These are phyloP conservation scores for Scomber japonicus DNA, from an alignment of 2,113 vertebrate genomes.

Conservation along the genomic window DNA sequence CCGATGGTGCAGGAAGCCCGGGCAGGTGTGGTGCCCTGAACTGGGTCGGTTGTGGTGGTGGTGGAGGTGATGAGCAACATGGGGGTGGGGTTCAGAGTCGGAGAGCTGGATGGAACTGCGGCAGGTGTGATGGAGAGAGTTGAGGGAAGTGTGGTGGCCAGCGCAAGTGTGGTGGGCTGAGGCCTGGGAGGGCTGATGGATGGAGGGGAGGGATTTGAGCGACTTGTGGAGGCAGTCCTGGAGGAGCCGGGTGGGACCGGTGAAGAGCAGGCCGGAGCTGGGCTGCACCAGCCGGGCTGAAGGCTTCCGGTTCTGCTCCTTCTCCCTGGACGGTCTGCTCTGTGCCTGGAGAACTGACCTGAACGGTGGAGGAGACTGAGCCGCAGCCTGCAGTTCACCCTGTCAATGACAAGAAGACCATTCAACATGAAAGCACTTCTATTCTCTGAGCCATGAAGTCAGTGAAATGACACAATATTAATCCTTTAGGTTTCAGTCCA, in stretches of 20 bases:
- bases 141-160: conserved; percentile 58
- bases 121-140: conserved; percentile 67
- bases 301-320: conserved; percentile 76
- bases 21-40: conserved; percentile 67
- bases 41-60: conserved; percentile 24
- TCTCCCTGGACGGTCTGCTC: conserved; percentile 50
- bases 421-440: rapidly evolving
- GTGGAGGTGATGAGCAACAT: conserved; percentile 18
- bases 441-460: not conserved
- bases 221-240: conserved; percentile 80
- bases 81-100: conserved; percentile 40
- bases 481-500: too few species aligned
- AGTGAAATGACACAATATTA: too few species aligned
- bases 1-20: conserved; percentile 52
- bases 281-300: conserved; percentile 85
- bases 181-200: conserved; percentile 52
- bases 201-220: conserved; percentile 67
- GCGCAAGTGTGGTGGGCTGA: conserved; percentile 50
- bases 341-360: conserved; percentile 74
- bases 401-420: conserved; percentile 61
- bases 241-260: conserved; percentile 78
- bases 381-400: conserved; percentile 85
- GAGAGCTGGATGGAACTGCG: conserved; percentile 53
- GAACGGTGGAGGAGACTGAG: conserved; percentile 83
- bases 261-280: conserved; percentile 83